Percentiles rank a stretch among this genome's conserved stretches.
Conservation (phyloP, 2,888 invertebrate species). For the Schrankia costaestrigalis region DNA sequence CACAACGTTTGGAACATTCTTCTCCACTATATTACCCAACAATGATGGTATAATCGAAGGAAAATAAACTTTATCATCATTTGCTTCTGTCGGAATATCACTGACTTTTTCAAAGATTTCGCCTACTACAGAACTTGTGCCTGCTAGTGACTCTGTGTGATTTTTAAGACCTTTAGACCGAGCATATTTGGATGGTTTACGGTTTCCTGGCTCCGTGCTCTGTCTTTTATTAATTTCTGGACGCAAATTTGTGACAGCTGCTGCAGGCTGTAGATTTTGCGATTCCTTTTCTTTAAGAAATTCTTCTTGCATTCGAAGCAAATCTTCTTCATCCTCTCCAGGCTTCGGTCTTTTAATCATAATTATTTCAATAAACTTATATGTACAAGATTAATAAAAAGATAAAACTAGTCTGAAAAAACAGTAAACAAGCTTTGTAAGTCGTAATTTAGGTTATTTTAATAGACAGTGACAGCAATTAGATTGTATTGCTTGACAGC, state of each 20-base stretch:
- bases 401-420: too few species aligned
- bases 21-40: slow-evolving; percentile 81
- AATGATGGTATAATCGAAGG: slow-evolving; percentile 67
- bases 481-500: too few species aligned
- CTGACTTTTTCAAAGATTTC: slow-evolving; percentile 63
- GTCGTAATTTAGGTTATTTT: too few species aligned
- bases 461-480: too few species aligned
- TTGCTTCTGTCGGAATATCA: slow-evolving; percentile 29
- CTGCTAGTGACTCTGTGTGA: slow-evolving; percentile 64
- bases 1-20: slow-evolving; percentile 43
- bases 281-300: slow-evolving; percentile 82
- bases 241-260: slow-evolving; percentile 77
- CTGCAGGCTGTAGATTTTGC: slow-evolving; percentile 81
- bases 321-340: slow-evolving; percentile 86
- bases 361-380: too few species aligned
- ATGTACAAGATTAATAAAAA: too few species aligned
- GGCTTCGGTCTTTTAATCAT: slow-evolving; percentile 85
- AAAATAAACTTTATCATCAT: slow-evolving; percentile 69
- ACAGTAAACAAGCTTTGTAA: too few species aligned
- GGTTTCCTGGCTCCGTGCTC: slow-evolving; percentile 26
- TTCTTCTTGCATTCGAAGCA: slow-evolving; percentile 86
- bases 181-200: slow-evolving; percentile 70
- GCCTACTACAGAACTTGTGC: slow-evolving; percentile 42
- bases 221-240: slow-evolving; percentile 46
- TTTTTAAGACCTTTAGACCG: slow-evolving; percentile 56